Percentiles rank a stretch among this genome's conserved stretches.
Conservation (phyloP, 2,113 vertebrate species). For the Dasyurus viverrinus region DNA sequence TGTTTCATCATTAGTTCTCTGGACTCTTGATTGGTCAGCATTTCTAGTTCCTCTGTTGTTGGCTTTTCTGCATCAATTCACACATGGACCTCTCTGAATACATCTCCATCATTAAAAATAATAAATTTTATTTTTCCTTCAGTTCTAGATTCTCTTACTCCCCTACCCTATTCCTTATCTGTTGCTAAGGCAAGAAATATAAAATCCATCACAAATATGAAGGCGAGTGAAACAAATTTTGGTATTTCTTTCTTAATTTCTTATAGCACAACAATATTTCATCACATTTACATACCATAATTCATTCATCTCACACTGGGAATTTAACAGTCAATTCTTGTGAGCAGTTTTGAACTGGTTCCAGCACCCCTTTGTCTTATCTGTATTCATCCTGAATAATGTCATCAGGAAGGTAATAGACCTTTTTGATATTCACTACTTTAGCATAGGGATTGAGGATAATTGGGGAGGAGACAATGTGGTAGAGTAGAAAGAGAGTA, state of each 20-base stretch:
- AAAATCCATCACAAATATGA: neutral
- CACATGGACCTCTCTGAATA: neutral
- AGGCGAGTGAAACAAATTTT: neutral
- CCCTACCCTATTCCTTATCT: neutral
- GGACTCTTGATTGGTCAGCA: neutral
- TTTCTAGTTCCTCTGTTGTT: neutral
- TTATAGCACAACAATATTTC: neutral
- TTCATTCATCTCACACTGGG: neutral
- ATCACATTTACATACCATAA: neutral
- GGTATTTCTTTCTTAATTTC: neutral
- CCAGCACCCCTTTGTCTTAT: neutral
- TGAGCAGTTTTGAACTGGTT: neutral
- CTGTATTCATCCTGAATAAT: neutral
- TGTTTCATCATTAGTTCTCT: neutral
- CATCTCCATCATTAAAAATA: neutral
- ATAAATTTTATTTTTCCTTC: neutral
- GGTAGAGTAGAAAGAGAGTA: neutral
- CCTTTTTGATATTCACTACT: neutral
- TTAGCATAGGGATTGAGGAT: neutral
- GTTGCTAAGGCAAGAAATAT: neutral
- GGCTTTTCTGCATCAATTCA: neutral
- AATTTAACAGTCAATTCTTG: neutral
- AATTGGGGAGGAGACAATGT: neutral
- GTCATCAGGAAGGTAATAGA: neutral
- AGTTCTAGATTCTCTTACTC: neutral